Conservation (phyloP, 1,140 invertebrate species). For the Drosophila rufa region DNA sequence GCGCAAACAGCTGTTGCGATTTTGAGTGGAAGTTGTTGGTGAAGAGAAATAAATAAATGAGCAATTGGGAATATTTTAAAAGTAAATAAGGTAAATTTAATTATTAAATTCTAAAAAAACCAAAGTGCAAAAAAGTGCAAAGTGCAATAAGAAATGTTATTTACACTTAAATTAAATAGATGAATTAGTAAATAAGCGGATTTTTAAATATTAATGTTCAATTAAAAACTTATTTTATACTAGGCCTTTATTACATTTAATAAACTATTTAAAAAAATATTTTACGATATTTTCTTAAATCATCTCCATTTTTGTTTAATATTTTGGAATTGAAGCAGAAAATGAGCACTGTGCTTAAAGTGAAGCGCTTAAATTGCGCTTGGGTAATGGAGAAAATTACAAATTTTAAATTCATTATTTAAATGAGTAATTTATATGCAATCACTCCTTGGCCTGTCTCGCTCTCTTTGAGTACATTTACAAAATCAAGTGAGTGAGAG, state of each 20-base stretch:
- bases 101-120: no score
- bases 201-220: no score
- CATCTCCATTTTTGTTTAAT: no score
- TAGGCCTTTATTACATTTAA: no score
- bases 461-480: neutral
- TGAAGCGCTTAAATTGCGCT: neutral
- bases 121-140: neutral
- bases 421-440: slow-evolving; percentile 4
- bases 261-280: no score
- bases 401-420: neutral
- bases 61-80: no score
- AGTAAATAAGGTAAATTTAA: no score
- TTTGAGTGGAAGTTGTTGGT: slow-evolving; percentile 3
- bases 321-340: neutral
- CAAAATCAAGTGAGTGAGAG: neutral
- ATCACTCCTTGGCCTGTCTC: no score
- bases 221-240: no score
- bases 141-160: neutral
- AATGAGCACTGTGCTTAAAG: neutral
- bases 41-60: neutral
- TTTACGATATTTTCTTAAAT: no score
- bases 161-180: neutral
- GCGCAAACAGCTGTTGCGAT: slow-evolving; percentile 30
- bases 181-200: neutral
- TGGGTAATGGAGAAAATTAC: no score